Base-by-base conservation (phyloP, 2,113 vertebrate genomes). In the Cariama cristata region DNA sequence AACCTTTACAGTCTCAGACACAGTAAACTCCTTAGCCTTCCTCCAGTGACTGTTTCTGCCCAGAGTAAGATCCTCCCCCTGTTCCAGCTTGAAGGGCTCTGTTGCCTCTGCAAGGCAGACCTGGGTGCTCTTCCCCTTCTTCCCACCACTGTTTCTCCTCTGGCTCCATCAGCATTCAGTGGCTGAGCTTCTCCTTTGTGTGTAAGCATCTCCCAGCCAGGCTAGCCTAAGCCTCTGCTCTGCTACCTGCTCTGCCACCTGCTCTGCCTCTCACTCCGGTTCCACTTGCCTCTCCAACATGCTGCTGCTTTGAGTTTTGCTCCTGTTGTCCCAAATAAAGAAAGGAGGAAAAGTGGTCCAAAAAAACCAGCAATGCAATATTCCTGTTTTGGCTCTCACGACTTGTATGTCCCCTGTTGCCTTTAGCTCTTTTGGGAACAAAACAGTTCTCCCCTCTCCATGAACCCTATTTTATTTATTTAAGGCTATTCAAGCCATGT, bases 311-410 rank as follows among this genome's bases (percentile, higher is more conserved):
- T 63, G 12, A 50, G 17, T 72, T 67, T 71, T 47, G 12, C 20
- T 94, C 10, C 33, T 14, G 8, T 23, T 42, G 20, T 45, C 12
- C 35, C 63, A 80, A 85, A 30, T 33, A 67, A 71, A 55, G 22
- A 1, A 6, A 30, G 20, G 15, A 6, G 6, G 1, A 4, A 35
- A 47, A 85, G 15, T 3, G 3, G 19, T n/a, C 23, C 32, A 50
- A 88, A 52, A 33, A 47, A 81, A 56, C 4, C 20, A 86, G 28
- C 13, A 35, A 28, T 15, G 6, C 17, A 60, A 14, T 45, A 15
- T 32, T 50, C 33, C 32, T 30, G 16, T 23, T 81, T 45, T 49
- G 58, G 32, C 5, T 71, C 6, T 75, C 45, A 17, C 1, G 2
- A 35, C 6, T 24, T 42, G 2, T 21, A 20, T 9, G 17, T 12